Base-by-base conservation (phyloP, 2,113 vertebrate species). In the Delphinus delphis region DNA sequence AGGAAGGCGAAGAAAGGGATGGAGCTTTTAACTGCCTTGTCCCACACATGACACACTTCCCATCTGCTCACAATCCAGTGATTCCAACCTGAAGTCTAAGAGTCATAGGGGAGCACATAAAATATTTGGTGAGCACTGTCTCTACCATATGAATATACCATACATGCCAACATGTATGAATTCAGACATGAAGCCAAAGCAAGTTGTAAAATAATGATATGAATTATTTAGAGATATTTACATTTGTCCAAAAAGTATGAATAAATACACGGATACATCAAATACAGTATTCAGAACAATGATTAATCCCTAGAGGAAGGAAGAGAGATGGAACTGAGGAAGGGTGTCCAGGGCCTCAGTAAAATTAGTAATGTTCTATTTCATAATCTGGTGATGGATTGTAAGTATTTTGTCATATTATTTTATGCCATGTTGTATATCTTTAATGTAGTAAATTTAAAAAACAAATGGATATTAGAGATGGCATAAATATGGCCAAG, bases 101-200 rank as follows among this genome's bases (percentile, higher is more conserved):
- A 88, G 89, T 47, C 23, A 14, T 62, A 28, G 33, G 21, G 31
- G 91, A 95, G 50, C 26, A 80, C 11, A 1, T 47, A 77, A 77
- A 92, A n/a, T 93, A n/a, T 76, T 84, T 77, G 50, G 33, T 96
- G 84, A 95, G 28, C 36, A 74, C 26, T 80, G 5, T 81, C 53
- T 94, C 74, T 84, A 38, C 53, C 74, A 88, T 50, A 25, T 76
- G 14, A 93, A 38, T 79, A 33, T 44, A 63, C 44, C 65, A 14
- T 73, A 44, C 11, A 6, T 93, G 26, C 92, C 47, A 91, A 60
- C 31, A 13, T 85, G 11, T 77, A 58, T 94, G 81, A 67, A 87
- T 87, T 97, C 84, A 92, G n/a, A 90, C 63, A 83, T 33, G 83
- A 87, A 88, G 70, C 70, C 20, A 94, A 95, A 93, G 5, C 41